Percentiles rank a stretch among this genome's conserved stretches.
These are phyloP conservation scores for Hydropsyche tenuis DNA, from an alignment of 1,140 invertebrate genomes.

Conservation along the genomic window DNA sequence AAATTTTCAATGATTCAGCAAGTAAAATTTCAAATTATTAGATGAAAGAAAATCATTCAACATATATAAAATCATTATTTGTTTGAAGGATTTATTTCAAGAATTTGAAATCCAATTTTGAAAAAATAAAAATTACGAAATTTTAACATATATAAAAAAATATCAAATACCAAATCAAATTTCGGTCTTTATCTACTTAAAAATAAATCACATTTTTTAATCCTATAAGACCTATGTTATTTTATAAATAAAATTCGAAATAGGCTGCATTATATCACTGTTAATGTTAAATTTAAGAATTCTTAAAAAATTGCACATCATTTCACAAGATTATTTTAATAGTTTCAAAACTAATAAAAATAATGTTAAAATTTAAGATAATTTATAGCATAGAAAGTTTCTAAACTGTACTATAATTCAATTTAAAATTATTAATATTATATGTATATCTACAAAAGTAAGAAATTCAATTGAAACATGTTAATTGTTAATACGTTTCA, in stretches of 20 bases:
- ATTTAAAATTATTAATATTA: neutral
- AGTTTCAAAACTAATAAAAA: neutral
- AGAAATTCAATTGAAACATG: neutral
- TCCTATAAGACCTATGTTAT: constrained; percentile 2
- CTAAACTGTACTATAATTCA: neutral
- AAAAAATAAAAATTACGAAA: too few relatives aligned
- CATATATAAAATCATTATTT: too few relatives aligned
- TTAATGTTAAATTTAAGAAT: too few relatives aligned
- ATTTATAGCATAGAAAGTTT: neutral
- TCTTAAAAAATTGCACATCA: too few relatives aligned
- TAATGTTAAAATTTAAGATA: neutral
- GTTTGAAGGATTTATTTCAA: too few relatives aligned
- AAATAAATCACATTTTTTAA: constrained; percentile 25
- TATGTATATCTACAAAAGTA: neutral
- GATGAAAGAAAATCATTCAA: too few relatives aligned
- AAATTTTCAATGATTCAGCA: too few relatives aligned
- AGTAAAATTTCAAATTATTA: too few relatives aligned
- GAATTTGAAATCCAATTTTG: too few relatives aligned
- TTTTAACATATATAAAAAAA: too few relatives aligned
- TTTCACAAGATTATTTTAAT: too few relatives aligned
- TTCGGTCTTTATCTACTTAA: neutral
- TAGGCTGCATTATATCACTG: constrained; percentile 11
- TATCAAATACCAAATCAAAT: neutral
- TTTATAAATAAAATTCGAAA: constrained; percentile 5
- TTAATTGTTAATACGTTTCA: too few relatives aligned